Evolutionary conservation across 2,888 invertebrate genomes (phyloP), one percentile per base, ranked within the genome.

Genomic region (Acrocyrtus sp.): DNA sequence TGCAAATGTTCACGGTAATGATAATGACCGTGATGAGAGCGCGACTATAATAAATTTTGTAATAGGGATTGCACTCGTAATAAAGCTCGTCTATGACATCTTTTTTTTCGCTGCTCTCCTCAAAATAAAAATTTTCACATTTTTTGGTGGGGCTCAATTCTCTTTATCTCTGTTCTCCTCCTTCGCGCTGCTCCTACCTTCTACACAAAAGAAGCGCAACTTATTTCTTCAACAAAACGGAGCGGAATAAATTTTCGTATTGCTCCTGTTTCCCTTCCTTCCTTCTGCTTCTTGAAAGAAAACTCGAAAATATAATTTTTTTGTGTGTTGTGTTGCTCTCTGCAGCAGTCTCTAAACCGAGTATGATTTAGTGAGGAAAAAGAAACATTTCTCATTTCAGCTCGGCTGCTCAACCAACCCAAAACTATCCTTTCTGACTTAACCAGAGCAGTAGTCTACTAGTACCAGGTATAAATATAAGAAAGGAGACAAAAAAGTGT

Each of bases 311-410:
- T 34, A 34, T 34, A 5, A 5, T 34, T 34, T 34, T 34, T 12
- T 34, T 34, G 5, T 34, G 34, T 12, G 34, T 8, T 34, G 34
- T 8, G n/a, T n/a, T n/a, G n/a, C n/a, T n/a, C n/a, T n/a, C n/a
- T n/a, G n/a, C n/a, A n/a, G n/a, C n/a, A n/a, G n/a, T n/a, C n/a
- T n/a, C n/a, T n/a, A n/a, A n/a, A n/a, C n/a, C n/a, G n/a, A n/a
- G n/a, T n/a, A n/a, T 12, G n/a, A 39, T 39, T 34, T 26, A n/a
- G 48, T 24, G 48, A 48, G 34, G 29, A 4, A n/a, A 57, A n/a
- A n/a, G n/a, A n/a, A n/a, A n/a, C 66, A 66, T 66, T 68, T 53
- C 51, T 68, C 67, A 68, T 68, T 68, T 68, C 67, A 68, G 67
- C 58, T 68, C 67, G 58, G 24, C 58, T 60, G 67, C 58, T 68